phyloP scores from a whole-genome alignment of 1,140 invertebrate species.

The Nilaparvata lugens region DNA sequence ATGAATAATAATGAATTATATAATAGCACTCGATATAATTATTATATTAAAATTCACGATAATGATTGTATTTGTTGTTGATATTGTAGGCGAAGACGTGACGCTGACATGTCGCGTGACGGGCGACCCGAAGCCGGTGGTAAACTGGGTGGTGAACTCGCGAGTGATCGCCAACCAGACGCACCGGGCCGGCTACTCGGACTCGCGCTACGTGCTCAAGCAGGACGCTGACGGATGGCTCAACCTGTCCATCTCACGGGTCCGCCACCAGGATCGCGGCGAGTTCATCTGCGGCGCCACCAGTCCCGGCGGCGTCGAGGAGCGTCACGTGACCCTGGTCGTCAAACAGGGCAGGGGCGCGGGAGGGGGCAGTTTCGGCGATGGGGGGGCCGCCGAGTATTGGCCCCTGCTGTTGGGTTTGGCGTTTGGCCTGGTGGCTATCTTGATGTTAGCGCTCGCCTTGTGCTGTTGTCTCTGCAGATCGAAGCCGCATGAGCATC shows the following conservation, averaged over 20 bases:
- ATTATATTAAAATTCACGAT: too few relatives aligned
- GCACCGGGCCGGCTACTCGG: slow-evolving; percentile 27
- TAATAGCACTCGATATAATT: too few relatives aligned
- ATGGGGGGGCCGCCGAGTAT: slow-evolving; percentile 36
- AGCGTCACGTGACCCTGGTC: slow-evolving; percentile 57
- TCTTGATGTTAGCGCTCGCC: slow-evolving; percentile 49
- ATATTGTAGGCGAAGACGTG: slow-evolving; percentile 39
- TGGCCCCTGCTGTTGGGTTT: slow-evolving; percentile 38
- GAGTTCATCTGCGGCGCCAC: slow-evolving; percentile 80
- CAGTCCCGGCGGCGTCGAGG: slow-evolving; percentile 72
- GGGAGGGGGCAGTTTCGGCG: slow-evolving; percentile 17
- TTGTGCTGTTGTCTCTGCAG: slow-evolving; percentile 58
- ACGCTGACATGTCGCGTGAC: slow-evolving; percentile 65
- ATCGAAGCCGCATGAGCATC: slow-evolving; percentile 37
- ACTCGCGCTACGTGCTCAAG: slow-evolving; percentile 27
- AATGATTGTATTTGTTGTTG: too few relatives aligned
- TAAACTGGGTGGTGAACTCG: slow-evolving; percentile 63
- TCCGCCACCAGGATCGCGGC: slow-evolving; percentile 65
- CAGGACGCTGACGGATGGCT: slow-evolving; percentile 45
- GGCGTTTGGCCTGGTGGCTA: slow-evolving; percentile 25
- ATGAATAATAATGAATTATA: too few relatives aligned
- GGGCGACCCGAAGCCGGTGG: slow-evolving; percentile 64
- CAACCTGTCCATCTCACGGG: slow-evolving; percentile 64
- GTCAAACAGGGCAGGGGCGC: slow-evolving; percentile 32
- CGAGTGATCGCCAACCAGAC: slow-evolving; percentile 47